A percentile compares a stretch with the other conserved stretches of the same genome.
Conservation (phyloP, 2,888 invertebrate genomes). For the Sicus ferrugineus region DNA sequence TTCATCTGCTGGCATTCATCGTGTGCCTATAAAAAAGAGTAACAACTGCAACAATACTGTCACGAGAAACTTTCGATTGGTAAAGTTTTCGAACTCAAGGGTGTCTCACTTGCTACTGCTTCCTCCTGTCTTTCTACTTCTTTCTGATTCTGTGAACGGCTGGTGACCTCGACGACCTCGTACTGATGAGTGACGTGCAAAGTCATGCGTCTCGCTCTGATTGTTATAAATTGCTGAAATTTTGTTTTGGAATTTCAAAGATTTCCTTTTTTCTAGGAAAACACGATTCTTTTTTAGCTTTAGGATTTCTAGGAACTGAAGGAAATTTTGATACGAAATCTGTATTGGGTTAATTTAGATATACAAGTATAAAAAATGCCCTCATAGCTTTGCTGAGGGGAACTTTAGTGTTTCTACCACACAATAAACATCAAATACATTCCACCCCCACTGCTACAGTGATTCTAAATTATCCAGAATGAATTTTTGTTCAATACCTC, state of each 20-base stretch:
- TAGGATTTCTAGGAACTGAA: too few species aligned
- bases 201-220: conserved; percentile 24
- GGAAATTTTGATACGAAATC: too few species aligned
- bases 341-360: too few species aligned
- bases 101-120: background rate
- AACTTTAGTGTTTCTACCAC: too few species aligned
- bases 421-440: too few species aligned
- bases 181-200: background rate
- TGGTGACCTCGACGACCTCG: background rate
- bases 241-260: conserved; percentile 11
- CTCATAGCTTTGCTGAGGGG: too few species aligned
- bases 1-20: too few species aligned
- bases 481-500: too few species aligned
- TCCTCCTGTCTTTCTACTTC: background rate
- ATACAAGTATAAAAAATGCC: background rate
- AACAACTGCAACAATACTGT: background rate
- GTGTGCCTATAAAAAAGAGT: too few species aligned
- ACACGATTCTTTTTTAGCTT: too few species aligned
- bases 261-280: background rate
- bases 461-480: too few species aligned
- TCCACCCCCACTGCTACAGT: too few species aligned
- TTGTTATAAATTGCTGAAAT: conserved; percentile 31
- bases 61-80: background rate
- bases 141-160: background rate
- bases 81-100: background rate